These are phyloP conservation scores for Thysanoteuthis rhombus DNA, from an alignment of 2,888 invertebrate species.

Conservation along the genomic window DNA sequence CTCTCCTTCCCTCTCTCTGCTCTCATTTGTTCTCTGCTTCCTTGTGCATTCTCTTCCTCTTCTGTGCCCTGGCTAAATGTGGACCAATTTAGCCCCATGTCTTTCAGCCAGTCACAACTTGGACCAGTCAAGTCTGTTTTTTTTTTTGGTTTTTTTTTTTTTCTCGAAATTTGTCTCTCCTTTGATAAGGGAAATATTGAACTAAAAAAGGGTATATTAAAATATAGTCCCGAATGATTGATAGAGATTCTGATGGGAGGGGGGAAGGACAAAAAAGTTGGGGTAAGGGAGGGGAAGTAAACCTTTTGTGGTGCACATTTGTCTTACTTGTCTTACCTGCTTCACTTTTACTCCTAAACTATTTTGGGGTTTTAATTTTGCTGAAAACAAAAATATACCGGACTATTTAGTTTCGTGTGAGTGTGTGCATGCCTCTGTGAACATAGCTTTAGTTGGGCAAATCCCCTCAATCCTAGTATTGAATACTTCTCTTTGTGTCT, in stretches of 20 bases:
- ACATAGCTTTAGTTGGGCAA: not conserved
- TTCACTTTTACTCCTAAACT: not conserved
- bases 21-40: not conserved
- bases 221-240: not conserved
- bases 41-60: not conserved
- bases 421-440: too few relatives aligned
- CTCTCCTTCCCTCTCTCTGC: not conserved
- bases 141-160: too few relatives aligned
- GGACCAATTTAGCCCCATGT: constrained; percentile 30
- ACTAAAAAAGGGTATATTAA: not conserved
- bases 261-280: too few relatives aligned
- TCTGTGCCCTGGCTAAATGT: constrained; percentile 28
- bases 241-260: not conserved
- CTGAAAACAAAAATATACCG: not conserved
- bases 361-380: not conserved
- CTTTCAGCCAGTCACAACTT: constrained; percentile 30
- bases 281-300: not conserved
- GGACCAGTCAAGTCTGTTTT: not conserved
- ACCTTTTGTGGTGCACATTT: not conserved
- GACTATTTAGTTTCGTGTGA: not conserved
- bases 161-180: too few relatives aligned
- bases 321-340: not conserved
- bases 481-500: not conserved
- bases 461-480: not conserved
- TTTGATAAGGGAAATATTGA: too few relatives aligned